Evolutionary conservation across 2,797 vertebrate species (phyloP), one percentile per base, ranked within the genome.

Genomic region (Lindbergichthys nudifrons): DNA sequence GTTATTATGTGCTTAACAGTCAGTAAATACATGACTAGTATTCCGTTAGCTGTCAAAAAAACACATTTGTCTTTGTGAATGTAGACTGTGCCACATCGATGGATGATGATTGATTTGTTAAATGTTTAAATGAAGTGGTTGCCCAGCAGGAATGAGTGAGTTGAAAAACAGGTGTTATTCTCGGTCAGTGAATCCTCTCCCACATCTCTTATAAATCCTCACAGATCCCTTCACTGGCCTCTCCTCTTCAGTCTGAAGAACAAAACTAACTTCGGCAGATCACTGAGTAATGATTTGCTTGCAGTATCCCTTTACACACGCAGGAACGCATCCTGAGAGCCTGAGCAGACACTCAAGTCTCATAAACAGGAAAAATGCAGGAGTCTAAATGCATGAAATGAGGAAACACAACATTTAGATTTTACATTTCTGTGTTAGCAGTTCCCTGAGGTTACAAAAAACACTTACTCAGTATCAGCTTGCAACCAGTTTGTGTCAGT

Each of bases 221-320:
- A 65, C n/a, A 6, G 54, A 80, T 75, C 53, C 45, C 39, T 66
- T 77, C 63, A 75, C 71, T 65, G 45, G n/a, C 48, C 63, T 57
- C 63, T 67, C 19, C 0, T 74, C 70, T 70, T 72, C 78, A 59
- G 70, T 66, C 50, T 39, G 59, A 72, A 72, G 59, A 65, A 68
- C 58, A 77, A 48, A 65, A 79, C 77, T 82, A 81, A 42, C 61
- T 75, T 62, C 60, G 73, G 70, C 16, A 3, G 19, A 41, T 67
- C 36, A 56, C 43, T 18, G 9, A 15, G 61, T 61, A 75, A 56
- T 52, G 60, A 11, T 62, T 81, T 70, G 74, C 45, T 59, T 56
- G 48, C 46, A 64, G 50, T 46, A 47, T 81, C 72, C 68, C 69
- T 39, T 1, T 8, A 61, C 21, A 62, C 21, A 21, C 4, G 26